phyloP scores from a whole-genome alignment of 1,140 invertebrate species.

The Armadillidium nasatum region DNA sequence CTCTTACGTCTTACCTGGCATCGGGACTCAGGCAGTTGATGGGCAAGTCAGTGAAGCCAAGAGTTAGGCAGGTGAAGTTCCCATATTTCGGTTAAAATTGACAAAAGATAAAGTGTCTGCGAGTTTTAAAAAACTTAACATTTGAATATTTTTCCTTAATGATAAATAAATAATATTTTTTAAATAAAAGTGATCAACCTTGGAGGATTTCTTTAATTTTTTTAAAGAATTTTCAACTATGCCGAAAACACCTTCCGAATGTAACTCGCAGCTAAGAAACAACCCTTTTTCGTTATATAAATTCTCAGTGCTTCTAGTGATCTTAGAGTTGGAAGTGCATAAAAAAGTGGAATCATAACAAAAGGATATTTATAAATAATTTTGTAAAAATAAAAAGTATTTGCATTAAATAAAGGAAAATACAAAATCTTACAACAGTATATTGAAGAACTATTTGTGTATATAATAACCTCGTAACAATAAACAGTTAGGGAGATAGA shows the following conservation, averaged over 20 bases:
- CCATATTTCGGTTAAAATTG: not conserved
- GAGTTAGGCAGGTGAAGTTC: conserved; percentile 9
- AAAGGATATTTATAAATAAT: not conserved
- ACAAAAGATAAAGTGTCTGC: not conserved
- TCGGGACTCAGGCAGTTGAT: conserved; percentile 10
- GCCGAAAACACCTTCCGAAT: conserved; percentile 6
- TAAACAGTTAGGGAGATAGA: not conserved
- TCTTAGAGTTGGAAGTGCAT: not conserved
- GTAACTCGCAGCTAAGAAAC: conserved; percentile 5
- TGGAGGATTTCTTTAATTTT: not conserved
- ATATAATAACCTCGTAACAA: not conserved
- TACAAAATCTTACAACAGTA: no score
- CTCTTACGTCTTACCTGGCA: conserved; percentile 8
- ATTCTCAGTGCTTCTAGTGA: not conserved
- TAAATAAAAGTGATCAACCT: not conserved
- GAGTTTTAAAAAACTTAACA: not conserved
- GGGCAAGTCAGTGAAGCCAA: conserved; percentile 3
- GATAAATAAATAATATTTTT: not conserved
- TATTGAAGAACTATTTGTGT: not conserved
- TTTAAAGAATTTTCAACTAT: conserved; percentile 1
- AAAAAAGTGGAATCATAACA: conserved; percentile 8
- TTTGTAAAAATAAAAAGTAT: not conserved
- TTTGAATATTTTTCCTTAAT: no score
- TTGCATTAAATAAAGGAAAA: not conserved
- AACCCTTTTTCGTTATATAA: not conserved